A percentile compares a stretch with the other conserved stretches of the same genome.
Conservation (phyloP, 1,140 invertebrate genomes). For the Hylaeus volcanicus region DNA sequence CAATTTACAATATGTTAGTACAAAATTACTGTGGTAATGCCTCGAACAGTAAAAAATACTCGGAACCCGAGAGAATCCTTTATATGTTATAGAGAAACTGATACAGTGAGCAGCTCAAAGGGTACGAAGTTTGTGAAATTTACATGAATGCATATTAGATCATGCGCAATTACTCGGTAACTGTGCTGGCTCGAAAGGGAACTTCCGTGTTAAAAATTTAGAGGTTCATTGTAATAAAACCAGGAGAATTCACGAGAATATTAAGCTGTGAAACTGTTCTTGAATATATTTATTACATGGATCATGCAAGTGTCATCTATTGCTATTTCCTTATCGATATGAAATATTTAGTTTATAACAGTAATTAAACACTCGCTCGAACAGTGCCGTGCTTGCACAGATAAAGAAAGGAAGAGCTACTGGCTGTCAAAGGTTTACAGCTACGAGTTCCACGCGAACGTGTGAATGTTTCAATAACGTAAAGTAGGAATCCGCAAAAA, state of each 20-base stretch:
- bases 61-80: neutral
- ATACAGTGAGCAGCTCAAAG: neutral
- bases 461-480: slow-evolving; percentile 33
- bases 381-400: neutral
- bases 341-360: too few species aligned
- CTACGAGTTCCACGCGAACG: neutral
- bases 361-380: too few species aligned
- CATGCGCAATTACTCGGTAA: neutral
- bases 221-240: too few species aligned
- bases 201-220: too few species aligned
- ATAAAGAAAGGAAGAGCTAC: neutral
- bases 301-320: too few species aligned
- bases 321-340: too few species aligned
- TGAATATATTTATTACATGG: too few species aligned
- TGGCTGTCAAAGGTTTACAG: neutral
- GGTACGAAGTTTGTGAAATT: neutral
- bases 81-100: neutral
- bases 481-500: neutral
- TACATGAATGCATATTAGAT: neutral
- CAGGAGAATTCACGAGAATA: too few species aligned
- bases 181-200: too few species aligned
- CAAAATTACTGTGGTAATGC: too few species aligned
- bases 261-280: too few species aligned
- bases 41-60: neutral
- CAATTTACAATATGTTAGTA: too few species aligned